Conservation (phyloP, 2,888 invertebrate genomes). For the Ormyrus thymus region DNA sequence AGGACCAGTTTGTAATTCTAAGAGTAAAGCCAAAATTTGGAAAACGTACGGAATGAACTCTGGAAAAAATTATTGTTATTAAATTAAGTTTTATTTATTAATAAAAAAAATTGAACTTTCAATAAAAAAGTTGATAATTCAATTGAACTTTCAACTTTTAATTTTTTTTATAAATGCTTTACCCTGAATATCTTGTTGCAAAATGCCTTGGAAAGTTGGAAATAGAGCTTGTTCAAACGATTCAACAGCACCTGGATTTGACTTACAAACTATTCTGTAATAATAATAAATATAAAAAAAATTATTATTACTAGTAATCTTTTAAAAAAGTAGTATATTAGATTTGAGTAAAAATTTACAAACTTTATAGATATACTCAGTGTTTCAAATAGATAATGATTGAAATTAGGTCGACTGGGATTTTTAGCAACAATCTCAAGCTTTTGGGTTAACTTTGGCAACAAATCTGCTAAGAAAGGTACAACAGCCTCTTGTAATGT, state of each 20-base stretch:
- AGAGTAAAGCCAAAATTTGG: conserved; percentile 93
- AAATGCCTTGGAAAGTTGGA: conserved; percentile 95
- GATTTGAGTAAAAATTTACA: conserved; percentile 67
- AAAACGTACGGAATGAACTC: conserved; percentile 99
- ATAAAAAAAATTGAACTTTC: background rate
- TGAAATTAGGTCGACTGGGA: conserved; percentile 97
- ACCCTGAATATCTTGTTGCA: conserved; percentile 96
- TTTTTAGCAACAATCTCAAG: conserved; percentile 91
- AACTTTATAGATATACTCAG: conserved; percentile 91
- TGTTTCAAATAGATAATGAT: conserved; percentile 98
- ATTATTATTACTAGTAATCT: conserved; percentile 17
- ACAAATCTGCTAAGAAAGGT: conserved; percentile 85
- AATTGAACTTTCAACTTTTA: background rate
- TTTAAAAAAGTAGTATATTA: background rate
- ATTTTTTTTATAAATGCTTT: conserved; percentile 42
- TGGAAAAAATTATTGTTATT: conserved; percentile 70
- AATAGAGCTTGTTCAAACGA: conserved; percentile 95
- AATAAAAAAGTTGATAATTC: background rate
- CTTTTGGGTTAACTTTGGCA: conserved; percentile 91
- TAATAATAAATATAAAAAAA: conserved; percentile 26
- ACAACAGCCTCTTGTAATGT: conserved; percentile 88
- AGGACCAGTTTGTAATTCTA: conserved; percentile 83
- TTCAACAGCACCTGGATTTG: conserved; percentile 85
- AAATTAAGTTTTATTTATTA: background rate
- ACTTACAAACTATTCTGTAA: conserved; percentile 88